phyloP scores from a whole-genome alignment of 2,888 invertebrate genomes.

The Andrena trimmerana region DNA sequence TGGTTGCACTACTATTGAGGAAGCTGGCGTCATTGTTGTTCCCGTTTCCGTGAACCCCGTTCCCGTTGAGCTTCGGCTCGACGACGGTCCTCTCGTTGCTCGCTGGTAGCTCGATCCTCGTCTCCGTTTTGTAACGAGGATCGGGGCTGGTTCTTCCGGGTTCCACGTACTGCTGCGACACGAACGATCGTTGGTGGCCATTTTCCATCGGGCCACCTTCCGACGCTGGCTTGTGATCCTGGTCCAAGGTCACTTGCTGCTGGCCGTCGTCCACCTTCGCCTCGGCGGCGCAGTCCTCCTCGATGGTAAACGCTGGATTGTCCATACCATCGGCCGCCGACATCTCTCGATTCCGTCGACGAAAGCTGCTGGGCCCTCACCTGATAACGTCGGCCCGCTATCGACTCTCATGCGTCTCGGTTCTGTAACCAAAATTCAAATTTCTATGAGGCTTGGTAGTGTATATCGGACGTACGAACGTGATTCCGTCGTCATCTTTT shows the following conservation, averaged over 20 bases:
- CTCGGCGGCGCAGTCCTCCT: conserved; percentile 75
- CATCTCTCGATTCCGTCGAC: conserved; percentile 74
- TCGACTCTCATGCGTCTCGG: conserved; percentile 78
- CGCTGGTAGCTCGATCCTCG: conserved; percentile 82
- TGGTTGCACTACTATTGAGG: conserved; percentile 81
- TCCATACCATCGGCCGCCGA: conserved; percentile 81
- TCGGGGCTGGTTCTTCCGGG: conserved; percentile 77
- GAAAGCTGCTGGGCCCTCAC: conserved; percentile 66
- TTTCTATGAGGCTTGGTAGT: no score
- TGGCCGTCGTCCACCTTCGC: conserved; percentile 58
- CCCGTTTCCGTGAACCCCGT: conserved; percentile 82
- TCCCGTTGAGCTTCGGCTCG: conserved; percentile 80
- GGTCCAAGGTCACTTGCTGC: conserved; percentile 67
- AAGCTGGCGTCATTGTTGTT: conserved; percentile 84
- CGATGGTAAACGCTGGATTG: conserved; percentile 82
- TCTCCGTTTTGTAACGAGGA: conserved; percentile 80
- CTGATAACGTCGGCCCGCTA: conserved; percentile 67
- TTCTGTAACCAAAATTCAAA: conserved; percentile 65
- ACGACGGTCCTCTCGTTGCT: conserved; percentile 74
- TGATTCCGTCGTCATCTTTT: not conserved
- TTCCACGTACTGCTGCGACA: conserved; percentile 81
- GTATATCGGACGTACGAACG: not conserved
- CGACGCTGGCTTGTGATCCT: conserved; percentile 69
- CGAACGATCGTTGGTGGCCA: conserved; percentile 78
- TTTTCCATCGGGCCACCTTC: conserved; percentile 74